A percentile compares a stretch with the other conserved stretches of the same genome.
Conservation (phyloP, 2,797 vertebrate species). For the Falco naumanni region DNA sequence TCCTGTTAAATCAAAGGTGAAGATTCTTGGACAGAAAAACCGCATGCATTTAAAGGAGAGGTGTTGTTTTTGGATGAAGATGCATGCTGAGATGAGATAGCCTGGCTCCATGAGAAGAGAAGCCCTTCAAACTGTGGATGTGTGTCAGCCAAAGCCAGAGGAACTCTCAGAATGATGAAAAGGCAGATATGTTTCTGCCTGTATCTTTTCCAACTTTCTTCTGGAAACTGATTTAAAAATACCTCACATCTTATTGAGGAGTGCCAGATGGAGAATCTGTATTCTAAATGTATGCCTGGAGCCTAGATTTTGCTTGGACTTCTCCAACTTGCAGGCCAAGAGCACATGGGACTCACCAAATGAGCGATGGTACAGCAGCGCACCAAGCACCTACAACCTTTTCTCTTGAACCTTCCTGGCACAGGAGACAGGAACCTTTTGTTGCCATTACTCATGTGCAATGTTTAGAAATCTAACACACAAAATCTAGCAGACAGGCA, state of each 20-base stretch:
- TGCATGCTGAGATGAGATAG: not conserved
- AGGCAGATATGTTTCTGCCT: not conserved
- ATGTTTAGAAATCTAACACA: not conserved
- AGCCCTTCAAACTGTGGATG: not conserved
- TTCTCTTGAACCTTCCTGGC: not conserved
- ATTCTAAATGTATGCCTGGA: not conserved
- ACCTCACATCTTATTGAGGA: not conserved
- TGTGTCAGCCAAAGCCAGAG: not conserved
- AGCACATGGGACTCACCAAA: fast-evolving
- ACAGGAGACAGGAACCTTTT: not conserved
- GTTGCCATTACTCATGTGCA: not conserved
- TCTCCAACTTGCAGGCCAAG: not conserved
- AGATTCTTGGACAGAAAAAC: not conserved
- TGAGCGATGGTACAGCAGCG: not conserved
- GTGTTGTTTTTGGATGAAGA: not conserved
- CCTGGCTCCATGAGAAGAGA: not conserved
- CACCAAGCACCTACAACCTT: not conserved
- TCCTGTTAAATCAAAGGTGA: not conserved
- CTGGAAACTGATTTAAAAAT: not conserved
- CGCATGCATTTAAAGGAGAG: not conserved
- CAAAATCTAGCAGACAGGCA: not conserved
- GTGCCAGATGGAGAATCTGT: not conserved
- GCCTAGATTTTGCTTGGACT: not conserved
- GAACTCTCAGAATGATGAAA: not conserved
- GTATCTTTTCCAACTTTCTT: not conserved